Conservation (phyloP, 2,113 vertebrate species). For the Sturnus vulgaris region DNA sequence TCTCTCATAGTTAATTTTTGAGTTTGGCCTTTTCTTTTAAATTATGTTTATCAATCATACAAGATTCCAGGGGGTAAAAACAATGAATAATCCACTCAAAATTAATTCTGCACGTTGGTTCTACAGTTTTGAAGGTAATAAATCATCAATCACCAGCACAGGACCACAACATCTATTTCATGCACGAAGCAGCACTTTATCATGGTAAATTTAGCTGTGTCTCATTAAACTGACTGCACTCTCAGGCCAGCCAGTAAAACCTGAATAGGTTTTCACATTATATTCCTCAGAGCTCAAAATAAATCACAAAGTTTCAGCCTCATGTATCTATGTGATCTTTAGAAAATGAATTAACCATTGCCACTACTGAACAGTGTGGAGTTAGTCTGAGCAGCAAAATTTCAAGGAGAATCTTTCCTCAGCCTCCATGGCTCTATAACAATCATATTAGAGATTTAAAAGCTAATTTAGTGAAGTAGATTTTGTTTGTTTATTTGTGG, state of each 20-base stretch:
- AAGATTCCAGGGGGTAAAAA: background rate
- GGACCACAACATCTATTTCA: background rate
- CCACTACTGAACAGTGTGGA: background rate
- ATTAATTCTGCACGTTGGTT: background rate
- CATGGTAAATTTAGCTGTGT: constrained; percentile 14
- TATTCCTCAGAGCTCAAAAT: constrained; percentile 35
- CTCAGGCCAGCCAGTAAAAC: background rate
- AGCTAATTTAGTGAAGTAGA: background rate
- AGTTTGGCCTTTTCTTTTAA: background rate
- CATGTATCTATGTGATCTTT: background rate
- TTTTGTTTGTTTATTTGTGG: background rate
- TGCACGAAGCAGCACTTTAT: constrained; percentile 9
- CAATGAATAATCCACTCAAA: background rate
- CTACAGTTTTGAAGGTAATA: background rate
- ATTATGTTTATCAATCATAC: background rate
- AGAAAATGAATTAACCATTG: background rate
- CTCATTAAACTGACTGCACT: constrained; percentile 19
- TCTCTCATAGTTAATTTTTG: background rate
- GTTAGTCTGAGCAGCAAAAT: background rate
- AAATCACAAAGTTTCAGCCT: constrained; percentile 8
- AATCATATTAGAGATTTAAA: background rate
- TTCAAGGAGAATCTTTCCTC: background rate
- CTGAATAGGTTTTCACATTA: constrained; percentile 12
- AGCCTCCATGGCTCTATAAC: background rate
- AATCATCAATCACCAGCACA: background rate